A percentile compares a stretch with the other conserved stretches of the same genome.
Evolutionary conservation across 1,140 invertebrate species (phyloP).

Genomic region (Phthorimaea operculella): DNA sequence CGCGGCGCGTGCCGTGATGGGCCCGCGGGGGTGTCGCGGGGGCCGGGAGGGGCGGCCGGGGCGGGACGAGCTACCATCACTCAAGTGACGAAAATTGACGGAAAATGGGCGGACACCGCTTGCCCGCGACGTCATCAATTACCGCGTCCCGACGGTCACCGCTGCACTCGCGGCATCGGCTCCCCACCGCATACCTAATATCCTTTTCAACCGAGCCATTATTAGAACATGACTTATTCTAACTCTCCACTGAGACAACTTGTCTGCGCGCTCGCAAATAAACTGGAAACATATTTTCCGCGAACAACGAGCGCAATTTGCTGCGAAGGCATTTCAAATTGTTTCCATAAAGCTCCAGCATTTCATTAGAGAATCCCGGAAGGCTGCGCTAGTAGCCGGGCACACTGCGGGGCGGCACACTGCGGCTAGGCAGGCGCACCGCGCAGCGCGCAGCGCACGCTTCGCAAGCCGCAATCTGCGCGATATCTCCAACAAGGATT

Average conservation of each 20-base stretch:
- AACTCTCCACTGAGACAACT: neutral
- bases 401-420: constrained; percentile 35
- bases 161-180: constrained; percentile 32
- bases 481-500: constrained; percentile 52
- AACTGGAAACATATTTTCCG: neutral
- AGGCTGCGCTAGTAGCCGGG: constrained; percentile 42
- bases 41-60: constrained; percentile 15
- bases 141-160: constrained; percentile 57
- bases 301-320: constrained; percentile 1
- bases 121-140: constrained; percentile 65
- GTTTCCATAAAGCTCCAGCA: constrained; percentile 7
- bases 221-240: constrained; percentile 21
- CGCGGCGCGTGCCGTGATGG: constrained; percentile 56
- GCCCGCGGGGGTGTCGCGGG: constrained; percentile 20
- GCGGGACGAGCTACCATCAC: constrained; percentile 60
- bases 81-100: constrained; percentile 68
- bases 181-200: constrained; percentile 47
- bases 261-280: neutral
- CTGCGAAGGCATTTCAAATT: constrained; percentile 2
- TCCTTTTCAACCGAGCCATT: constrained; percentile 29
- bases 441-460: constrained; percentile 18
- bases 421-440: too few species aligned
- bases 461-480: constrained; percentile 31
- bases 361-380: constrained; percentile 37
- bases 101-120: constrained; percentile 65